Evolutionary conservation across 2,113 vertebrate genomes (phyloP).

Genomic region (Oreochromis spilurus): DNA sequence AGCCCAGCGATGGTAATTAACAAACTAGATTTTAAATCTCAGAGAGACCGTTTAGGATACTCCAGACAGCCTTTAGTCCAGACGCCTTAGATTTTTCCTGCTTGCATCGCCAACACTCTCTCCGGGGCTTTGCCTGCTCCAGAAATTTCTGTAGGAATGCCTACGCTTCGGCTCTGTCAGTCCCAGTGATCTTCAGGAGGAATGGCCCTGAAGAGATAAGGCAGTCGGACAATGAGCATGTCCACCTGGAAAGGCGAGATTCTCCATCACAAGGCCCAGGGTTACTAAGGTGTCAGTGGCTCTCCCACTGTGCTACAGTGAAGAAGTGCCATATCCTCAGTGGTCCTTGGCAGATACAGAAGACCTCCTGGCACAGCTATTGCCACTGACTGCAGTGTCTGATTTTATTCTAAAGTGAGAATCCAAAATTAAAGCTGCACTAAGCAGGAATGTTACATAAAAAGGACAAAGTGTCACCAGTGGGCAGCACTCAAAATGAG

Average conservation of each 20-base stretch:
- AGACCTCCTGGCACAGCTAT: constrained; percentile 1
- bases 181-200: constrained; percentile 49
- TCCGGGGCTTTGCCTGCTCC: constrained; percentile 11
- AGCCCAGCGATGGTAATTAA: constrained; percentile 17
- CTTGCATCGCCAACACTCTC: constrained; percentile 3
- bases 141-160: constrained; percentile 27
- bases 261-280: constrained; percentile 50
- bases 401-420: constrained; percentile 13
- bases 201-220: constrained; percentile 62
- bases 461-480: neutral
- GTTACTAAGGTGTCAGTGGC: constrained; percentile 41
- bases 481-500: neutral
- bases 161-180: constrained; percentile 30
- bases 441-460: neutral
- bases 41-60: neutral
- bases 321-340: constrained; percentile 35
- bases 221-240: constrained; percentile 57
- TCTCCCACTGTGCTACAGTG: neutral
- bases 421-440: constrained; percentile 3
- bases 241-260: constrained; percentile 41
- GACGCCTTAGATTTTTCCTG: neutral
- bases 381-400: neutral
- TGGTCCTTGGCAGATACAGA: constrained; percentile 26
- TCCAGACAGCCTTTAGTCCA: constrained; percentile 13
- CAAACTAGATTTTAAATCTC: neutral